Conservation (phyloP, 2,797 vertebrate species). For the Anomalospiza imberbis region DNA sequence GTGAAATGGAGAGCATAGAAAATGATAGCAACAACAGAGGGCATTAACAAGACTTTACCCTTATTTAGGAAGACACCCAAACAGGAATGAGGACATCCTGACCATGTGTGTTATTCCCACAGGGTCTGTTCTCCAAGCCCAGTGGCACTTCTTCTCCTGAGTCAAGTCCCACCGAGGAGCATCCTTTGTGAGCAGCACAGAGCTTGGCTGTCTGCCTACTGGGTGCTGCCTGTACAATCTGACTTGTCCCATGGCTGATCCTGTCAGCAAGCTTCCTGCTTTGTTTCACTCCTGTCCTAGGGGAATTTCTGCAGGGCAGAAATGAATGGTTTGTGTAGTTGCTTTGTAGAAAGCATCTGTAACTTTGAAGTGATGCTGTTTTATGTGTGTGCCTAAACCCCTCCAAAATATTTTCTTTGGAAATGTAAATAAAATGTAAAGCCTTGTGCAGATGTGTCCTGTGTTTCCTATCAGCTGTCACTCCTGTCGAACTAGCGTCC, state of each 20-base stretch:
- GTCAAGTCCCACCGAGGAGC: neutral
- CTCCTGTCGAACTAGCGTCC: neutral
- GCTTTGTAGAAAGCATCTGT: neutral
- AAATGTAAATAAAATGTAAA: neutral
- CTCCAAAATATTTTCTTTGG: fast-evolving
- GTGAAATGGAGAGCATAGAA: fast-evolving
- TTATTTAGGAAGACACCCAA: neutral
- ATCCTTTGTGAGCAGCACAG: fast-evolving
- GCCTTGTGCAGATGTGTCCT: neutral
- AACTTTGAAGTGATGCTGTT: neutral
- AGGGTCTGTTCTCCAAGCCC: neutral
- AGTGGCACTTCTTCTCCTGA: neutral
- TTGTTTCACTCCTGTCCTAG: neutral
- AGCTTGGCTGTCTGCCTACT: fast-evolving
- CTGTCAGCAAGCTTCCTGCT: neutral
- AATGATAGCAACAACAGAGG: neutral
- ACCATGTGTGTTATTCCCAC: neutral
- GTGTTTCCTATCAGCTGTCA: neutral
- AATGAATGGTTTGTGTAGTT: neutral
- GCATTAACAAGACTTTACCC: neutral
- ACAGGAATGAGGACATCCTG: neutral
- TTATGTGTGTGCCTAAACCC: neutral
- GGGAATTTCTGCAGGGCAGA: neutral
- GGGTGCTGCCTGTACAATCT: neutral
- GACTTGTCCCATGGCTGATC: fast-evolving